Evolutionary conservation across 2,113 vertebrate species (phyloP).

Genomic region (Chaenocephalus aceratus): DNA sequence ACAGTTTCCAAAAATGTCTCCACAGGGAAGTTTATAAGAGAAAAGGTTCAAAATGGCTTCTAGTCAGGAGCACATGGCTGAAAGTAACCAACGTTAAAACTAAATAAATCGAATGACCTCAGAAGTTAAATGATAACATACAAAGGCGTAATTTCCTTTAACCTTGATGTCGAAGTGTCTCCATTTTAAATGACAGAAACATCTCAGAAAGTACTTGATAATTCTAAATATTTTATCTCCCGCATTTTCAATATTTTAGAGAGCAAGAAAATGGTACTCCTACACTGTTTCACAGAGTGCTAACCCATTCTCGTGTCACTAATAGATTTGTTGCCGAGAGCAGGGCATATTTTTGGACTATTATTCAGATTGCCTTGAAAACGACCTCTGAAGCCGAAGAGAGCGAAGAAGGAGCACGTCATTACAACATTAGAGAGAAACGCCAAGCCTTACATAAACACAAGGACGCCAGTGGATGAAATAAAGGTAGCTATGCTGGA

Average conservation of each 20-base stretch:
- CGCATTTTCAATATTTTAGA: conserved; percentile 7
- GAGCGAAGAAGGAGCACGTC: conserved; percentile 5
- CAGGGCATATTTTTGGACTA: conserved; percentile 20
- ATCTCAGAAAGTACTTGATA: conserved; percentile 6
- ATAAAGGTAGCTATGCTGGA: background rate
- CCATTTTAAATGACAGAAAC: background rate
- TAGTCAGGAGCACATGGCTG: background rate
- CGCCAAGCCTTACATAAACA: background rate
- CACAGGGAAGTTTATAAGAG: no score
- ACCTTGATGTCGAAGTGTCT: background rate
- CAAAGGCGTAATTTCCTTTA: background rate
- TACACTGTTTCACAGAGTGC: conserved; percentile 41
- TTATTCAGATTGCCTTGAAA: conserved; percentile 49
- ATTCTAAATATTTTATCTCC: conserved; percentile 2
- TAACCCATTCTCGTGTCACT: conserved; percentile 44
- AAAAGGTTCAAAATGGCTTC: no score
- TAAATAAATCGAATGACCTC: background rate
- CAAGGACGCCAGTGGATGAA: background rate
- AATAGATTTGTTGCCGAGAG: conserved; percentile 31
- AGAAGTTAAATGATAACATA: background rate
- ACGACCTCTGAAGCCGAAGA: conserved; percentile 29
- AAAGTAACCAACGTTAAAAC: background rate
- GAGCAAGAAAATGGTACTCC: conserved; percentile 7
- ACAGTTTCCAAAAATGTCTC: no score
- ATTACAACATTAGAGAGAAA: conserved; percentile 36